Percentiles rank a stretch among this genome's conserved stretches.
phyloP scores from a whole-genome alignment of 1,140 invertebrate species.

The Hycleus phaleratus region DNA sequence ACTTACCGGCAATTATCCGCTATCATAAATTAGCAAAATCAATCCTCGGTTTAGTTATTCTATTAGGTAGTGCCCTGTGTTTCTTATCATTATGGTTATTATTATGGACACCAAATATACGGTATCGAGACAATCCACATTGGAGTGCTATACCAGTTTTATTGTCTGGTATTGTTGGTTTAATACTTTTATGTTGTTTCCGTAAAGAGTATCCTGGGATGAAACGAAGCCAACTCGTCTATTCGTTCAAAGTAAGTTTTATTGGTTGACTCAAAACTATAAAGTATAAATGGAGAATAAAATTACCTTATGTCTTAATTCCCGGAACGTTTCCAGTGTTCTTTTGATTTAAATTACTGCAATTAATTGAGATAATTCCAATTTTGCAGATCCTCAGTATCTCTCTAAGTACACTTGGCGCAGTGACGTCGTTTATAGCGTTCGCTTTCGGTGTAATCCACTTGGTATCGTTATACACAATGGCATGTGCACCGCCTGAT shows the following conservation, averaged over 20 bases:
- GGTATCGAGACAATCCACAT: slow-evolving; percentile 52
- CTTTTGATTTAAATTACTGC: neutral
- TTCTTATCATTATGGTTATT: slow-evolving; percentile 52
- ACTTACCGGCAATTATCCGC: slow-evolving; percentile 37
- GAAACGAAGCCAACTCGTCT: slow-evolving; percentile 35
- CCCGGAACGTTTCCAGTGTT: too few relatives aligned
- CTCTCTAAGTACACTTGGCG: slow-evolving; percentile 36
- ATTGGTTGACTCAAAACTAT: neutral
- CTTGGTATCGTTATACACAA: slow-evolving; percentile 37
- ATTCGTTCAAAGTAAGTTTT: slow-evolving; percentile 38
- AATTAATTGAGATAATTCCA: slow-evolving; percentile 3
- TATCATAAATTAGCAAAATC: slow-evolving; percentile 49
- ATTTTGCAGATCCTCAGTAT: slow-evolving; percentile 41
- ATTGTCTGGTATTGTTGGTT: slow-evolving; percentile 40
- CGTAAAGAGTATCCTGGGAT: slow-evolving; percentile 42
- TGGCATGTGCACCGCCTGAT: slow-evolving; percentile 38
- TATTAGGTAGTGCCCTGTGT: slow-evolving; percentile 48
- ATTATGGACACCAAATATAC: slow-evolving; percentile 51
- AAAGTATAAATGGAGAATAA: too few relatives aligned
- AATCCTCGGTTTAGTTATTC: slow-evolving; percentile 48
- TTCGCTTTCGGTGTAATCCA: slow-evolving; percentile 42
- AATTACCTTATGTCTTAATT: too few relatives aligned
- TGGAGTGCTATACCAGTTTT: slow-evolving; percentile 56
- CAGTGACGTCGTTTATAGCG: slow-evolving; percentile 39
- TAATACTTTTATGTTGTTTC: slow-evolving; percentile 42